Conservation (phyloP, 2,797 vertebrate species). For the Amblyopsis hoosieri region DNA sequence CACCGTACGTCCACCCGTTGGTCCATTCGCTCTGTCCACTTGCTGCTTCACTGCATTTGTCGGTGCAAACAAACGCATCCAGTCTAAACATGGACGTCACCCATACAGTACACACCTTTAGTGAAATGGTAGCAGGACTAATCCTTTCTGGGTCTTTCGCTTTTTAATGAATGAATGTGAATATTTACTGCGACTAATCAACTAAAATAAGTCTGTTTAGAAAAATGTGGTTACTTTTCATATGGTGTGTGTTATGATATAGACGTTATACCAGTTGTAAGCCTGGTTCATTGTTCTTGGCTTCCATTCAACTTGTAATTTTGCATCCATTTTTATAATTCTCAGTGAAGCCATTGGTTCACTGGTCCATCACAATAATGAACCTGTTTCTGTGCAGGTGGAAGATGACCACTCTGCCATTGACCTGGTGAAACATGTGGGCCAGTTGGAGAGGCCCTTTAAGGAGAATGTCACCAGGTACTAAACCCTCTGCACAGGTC, state of each 20-base stretch:
- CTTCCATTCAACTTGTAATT: no score
- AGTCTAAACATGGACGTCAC: neutral
- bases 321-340: no score
- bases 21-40: neutral
- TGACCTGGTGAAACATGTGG: conserved; percentile 86
- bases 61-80: neutral
- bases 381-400: conserved; percentile 69
- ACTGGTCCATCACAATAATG: neutral
- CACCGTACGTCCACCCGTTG: conserved; percentile 80
- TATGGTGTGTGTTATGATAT: no score
- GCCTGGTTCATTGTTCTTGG: no score
- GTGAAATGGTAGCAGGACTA: neutral
- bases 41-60: neutral
- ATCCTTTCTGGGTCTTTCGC: no score
- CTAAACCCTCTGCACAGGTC: neutral
- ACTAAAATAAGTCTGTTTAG: neutral
- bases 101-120: neutral
- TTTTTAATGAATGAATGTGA: neutral
- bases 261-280: no score
- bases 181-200: neutral
- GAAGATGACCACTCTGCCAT: conserved; percentile 86
- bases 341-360: no score
- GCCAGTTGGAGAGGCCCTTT: conserved; percentile 89
- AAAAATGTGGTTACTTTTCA: neutral
- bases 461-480: conserved; percentile 92